Conservation (phyloP, 2,888 invertebrate species). For the Macroteleia sp. region DNA sequence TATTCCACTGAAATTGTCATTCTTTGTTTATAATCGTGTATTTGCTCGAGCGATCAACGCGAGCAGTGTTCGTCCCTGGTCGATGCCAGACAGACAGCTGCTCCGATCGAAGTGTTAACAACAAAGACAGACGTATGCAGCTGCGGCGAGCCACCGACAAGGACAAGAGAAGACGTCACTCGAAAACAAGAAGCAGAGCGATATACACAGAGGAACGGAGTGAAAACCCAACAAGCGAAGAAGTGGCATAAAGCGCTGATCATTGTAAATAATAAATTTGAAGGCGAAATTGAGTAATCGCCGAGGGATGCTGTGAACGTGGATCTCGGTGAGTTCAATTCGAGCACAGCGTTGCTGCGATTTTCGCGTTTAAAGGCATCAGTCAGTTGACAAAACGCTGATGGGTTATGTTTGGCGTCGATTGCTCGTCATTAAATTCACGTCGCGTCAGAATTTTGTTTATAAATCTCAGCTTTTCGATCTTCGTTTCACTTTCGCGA, state of each 20-base stretch:
- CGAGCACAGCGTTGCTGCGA: background rate
- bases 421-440: constrained; percentile 5
- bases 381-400: constrained; percentile 18
- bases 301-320: constrained; percentile 18
- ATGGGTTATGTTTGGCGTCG: constrained; percentile 56
- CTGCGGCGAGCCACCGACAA: too few species aligned
- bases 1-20: too few species aligned
- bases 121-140: constrained; percentile 25
- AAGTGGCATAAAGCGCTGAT: constrained; percentile 7
- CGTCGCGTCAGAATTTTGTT: background rate
- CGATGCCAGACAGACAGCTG: constrained; percentile 57
- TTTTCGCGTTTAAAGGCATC: background rate
- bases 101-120: constrained; percentile 44
- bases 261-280: constrained; percentile 5
- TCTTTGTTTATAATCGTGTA: too few species aligned
- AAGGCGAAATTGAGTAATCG: background rate
- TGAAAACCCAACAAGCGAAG: constrained; percentile 15
- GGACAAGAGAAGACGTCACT: too few species aligned
- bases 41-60: too few species aligned
- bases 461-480: too few species aligned
- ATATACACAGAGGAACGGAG: constrained; percentile 3
- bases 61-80: constrained; percentile 59
- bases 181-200: constrained; percentile 52
- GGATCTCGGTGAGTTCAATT: constrained; percentile 7
- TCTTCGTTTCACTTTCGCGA: too few species aligned